A percentile compares a stretch with the other conserved stretches of the same genome.
Conservation (phyloP, 2,888 invertebrate genomes). For the Mylabris sibirica region DNA sequence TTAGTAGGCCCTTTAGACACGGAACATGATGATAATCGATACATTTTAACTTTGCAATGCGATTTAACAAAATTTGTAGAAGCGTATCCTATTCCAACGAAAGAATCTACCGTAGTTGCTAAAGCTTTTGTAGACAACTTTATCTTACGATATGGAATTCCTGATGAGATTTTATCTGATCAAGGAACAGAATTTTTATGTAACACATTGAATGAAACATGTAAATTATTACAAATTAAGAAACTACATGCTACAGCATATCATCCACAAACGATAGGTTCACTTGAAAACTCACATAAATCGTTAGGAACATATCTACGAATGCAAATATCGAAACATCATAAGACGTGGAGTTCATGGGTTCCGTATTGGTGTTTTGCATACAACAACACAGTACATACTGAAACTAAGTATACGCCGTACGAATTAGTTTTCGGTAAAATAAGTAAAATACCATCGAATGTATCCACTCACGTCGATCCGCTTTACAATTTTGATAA, state of each 20-base stretch:
- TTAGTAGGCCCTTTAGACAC: slow-evolving; percentile 31
- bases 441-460: slow-evolving; percentile 24
- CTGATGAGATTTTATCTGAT: no score
- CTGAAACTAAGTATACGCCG: slow-evolving; percentile 34
- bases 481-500: slow-evolving; percentile 34
- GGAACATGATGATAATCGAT: slow-evolving; percentile 23
- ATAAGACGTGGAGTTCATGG: slow-evolving; percentile 32
- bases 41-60: slow-evolving; percentile 34
- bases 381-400: slow-evolving; percentile 36
- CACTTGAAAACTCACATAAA: slow-evolving; percentile 33
- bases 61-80: slow-evolving; percentile 36
- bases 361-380: slow-evolving; percentile 35
- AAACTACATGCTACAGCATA: no score
- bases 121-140: slow-evolving; percentile 36
- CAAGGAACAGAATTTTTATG: no score
- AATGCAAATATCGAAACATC: slow-evolving; percentile 22
- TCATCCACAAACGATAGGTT: no score
- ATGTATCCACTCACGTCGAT: slow-evolving; percentile 19
- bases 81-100: slow-evolving; percentile 28
- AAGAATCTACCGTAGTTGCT: slow-evolving; percentile 27
- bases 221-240: no score
- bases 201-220: no score
- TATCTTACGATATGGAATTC: slow-evolving; percentile 36
- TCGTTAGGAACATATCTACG: slow-evolving; percentile 29
- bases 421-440: slow-evolving; percentile 35